Conservation (phyloP, 2,797 vertebrate genomes). For the Lophius americanus region DNA sequence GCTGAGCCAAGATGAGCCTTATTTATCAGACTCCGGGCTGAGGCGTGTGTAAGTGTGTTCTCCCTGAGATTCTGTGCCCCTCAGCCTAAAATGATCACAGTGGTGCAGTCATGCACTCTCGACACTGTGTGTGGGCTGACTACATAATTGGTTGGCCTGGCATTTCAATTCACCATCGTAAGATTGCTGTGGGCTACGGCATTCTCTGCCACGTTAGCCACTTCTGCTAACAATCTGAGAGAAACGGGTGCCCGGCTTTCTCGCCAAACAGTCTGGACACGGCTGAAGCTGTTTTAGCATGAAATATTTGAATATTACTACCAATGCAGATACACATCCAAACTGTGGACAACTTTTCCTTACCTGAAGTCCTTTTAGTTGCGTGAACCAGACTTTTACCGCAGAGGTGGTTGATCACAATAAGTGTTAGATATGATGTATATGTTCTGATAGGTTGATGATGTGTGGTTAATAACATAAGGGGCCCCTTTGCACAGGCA, state of each 20-base stretch:
- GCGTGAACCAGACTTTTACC: neutral
- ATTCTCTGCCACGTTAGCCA: constrained; percentile 72
- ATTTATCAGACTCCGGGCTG: constrained; percentile 63
- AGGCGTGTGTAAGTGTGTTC: constrained; percentile 32
- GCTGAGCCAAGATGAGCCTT: constrained; percentile 70
- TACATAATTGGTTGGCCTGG: constrained; percentile 78
- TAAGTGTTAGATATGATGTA: no score
- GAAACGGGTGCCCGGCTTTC: constrained; percentile 7
- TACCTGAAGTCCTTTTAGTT: neutral
- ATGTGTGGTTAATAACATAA: no score
- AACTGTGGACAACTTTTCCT: neutral
- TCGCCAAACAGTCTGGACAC: constrained; percentile 12
- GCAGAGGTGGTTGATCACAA: no score
- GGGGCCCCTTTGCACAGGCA: no score
- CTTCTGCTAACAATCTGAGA: constrained; percentile 56
- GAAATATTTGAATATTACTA: constrained; percentile 29
- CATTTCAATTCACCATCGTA: constrained; percentile 74
- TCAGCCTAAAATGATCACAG: constrained; percentile 62
- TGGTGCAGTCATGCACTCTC: constrained; percentile 57
- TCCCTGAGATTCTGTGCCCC: constrained; percentile 40
- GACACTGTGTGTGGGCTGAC: constrained; percentile 69
- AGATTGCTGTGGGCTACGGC: constrained; percentile 67
- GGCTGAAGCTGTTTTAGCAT: constrained; percentile 20
- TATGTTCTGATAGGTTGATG: no score
- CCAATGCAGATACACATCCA: neutral